Conservation (phyloP, 2,888 invertebrate species). For the Physocephala rufipes region DNA sequence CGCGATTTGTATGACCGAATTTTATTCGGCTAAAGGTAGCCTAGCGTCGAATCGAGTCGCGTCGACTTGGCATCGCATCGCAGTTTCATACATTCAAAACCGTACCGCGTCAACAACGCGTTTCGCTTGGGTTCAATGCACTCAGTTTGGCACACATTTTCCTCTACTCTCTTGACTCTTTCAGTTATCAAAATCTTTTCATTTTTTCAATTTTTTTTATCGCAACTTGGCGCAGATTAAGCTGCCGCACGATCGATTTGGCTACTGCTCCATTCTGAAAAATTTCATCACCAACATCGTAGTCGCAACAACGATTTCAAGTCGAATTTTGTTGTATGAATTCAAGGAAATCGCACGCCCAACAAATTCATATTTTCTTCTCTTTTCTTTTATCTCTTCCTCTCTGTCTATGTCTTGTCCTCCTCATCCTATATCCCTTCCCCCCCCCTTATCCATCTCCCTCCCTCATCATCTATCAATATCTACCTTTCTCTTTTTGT, state of each 20-base stretch:
- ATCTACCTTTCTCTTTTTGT: too few species aligned
- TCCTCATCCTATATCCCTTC: too few species aligned
- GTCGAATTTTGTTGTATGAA: background rate
- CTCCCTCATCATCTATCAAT: too few species aligned
- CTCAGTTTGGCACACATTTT: constrained; percentile 37
- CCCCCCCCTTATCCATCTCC: too few species aligned
- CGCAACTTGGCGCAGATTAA: background rate
- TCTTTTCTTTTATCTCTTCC: background rate
- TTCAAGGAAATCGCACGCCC: background rate
- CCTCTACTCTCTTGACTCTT: constrained; percentile 12
- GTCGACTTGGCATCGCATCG: background rate
- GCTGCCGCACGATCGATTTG: background rate
- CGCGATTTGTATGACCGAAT: constrained; percentile 11
- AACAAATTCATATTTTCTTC: background rate
- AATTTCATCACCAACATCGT: background rate
- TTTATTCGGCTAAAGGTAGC: constrained; percentile 18
- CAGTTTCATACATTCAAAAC: background rate
- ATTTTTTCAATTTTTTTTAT: constrained; percentile 28
- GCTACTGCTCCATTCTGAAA: background rate
- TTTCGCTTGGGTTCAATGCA: constrained; percentile 24
- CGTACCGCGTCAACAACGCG: constrained; percentile 2
- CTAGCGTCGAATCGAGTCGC: background rate
- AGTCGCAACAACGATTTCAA: background rate
- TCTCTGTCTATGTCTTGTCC: background rate
- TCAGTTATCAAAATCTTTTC: constrained; percentile 25